Evolutionary conservation across 2,888 invertebrate genomes (phyloP).

Genomic region (Abrostola triplasia): DNA sequence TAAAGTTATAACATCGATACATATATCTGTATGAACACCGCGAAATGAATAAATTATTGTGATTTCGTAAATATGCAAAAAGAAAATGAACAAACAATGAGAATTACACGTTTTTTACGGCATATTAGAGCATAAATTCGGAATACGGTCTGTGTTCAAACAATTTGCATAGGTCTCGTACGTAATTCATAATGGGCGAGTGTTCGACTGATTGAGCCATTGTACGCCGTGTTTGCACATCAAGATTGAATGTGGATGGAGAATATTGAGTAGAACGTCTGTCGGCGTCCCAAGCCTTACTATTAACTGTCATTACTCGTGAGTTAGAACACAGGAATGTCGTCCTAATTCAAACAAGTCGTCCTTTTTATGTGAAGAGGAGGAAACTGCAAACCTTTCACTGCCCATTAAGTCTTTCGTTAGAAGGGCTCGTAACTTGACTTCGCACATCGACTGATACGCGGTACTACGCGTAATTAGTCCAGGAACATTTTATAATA

Average conservation of each 20-base stretch:
- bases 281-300: slow-evolving; percentile 1
- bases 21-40: no score
- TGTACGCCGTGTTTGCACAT: slow-evolving; percentile 49
- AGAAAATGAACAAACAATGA: background rate
- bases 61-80: background rate
- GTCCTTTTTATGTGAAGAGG: no score
- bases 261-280: slow-evolving; percentile 16
- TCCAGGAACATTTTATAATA: no score
- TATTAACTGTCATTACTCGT: background rate
- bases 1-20: no score
- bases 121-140: slow-evolving; percentile 20
- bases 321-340: background rate
- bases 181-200: slow-evolving; percentile 30
- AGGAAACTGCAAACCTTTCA: no score
- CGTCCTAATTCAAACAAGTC: background rate
- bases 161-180: slow-evolving; percentile 40
- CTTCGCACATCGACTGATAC: no score
- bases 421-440: no score
- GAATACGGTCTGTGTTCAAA: slow-evolving; percentile 26
- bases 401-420: no score
- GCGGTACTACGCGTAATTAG: no score
- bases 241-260: slow-evolving; percentile 40
- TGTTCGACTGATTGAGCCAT: slow-evolving; percentile 49
- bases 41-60: background rate
- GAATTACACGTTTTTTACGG: slow-evolving; percentile 4